Conservation (phyloP, 64 coral and sea anemone species). For the Pachyseris speciosa region DNA sequence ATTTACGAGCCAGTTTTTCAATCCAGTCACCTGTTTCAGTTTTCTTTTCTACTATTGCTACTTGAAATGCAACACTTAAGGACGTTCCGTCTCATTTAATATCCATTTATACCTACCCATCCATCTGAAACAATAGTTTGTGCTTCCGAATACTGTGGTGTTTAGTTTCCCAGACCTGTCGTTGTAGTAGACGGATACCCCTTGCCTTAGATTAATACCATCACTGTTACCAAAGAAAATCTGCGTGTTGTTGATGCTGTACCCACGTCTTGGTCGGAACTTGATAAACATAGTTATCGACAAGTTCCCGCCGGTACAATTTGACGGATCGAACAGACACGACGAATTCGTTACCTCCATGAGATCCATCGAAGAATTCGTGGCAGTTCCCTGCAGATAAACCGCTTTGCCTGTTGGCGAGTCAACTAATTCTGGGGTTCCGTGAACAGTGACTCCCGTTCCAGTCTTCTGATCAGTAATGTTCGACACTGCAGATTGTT, state of each 20-base stretch:
- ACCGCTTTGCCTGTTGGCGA: constrained; percentile 18
- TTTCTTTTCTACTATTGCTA: too few relatives aligned
- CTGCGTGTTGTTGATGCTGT: neutral
- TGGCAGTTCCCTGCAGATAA: neutral
- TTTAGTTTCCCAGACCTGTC: neutral
- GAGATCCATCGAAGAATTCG: neutral
- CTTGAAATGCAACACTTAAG: too few relatives aligned
- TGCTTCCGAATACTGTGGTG: neutral
- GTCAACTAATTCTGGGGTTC: neutral
- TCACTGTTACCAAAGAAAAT: constrained; percentile 11
- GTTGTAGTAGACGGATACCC: neutral
- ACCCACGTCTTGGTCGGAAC: neutral
- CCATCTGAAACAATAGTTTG: neutral
- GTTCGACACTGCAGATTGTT: neutral
- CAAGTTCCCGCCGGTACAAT: neutral
- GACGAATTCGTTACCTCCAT: neutral
- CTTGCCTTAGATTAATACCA: neutral
- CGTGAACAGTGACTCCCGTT: neutral
- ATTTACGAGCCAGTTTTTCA: too few relatives aligned
- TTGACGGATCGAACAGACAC: constrained; percentile 37
- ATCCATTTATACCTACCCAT: neutral
- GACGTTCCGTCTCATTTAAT: too few relatives aligned
- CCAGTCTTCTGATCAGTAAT: neutral
- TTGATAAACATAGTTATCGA: constrained; percentile 38
- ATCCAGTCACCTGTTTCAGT: too few relatives aligned